These are phyloP conservation scores for Sceloporus tristichus DNA, from an alignment of 2,113 vertebrate genomes.

Conservation along the genomic window DNA sequence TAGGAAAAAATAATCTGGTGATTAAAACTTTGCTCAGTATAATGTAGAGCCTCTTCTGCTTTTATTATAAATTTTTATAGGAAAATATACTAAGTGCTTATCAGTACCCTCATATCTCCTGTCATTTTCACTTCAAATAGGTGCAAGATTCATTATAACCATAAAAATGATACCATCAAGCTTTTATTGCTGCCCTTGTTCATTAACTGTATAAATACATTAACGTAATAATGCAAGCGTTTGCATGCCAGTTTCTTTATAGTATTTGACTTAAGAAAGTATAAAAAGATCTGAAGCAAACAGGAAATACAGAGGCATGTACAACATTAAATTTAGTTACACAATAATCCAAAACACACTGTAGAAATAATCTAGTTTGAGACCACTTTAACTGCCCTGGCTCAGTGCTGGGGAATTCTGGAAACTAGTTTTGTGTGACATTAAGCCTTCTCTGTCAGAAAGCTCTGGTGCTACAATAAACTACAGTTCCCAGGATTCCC, in stretches of 20 bases:
- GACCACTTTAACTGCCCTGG: no score
- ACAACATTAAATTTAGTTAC: neutral
- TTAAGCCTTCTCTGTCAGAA: no score
- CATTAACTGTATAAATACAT: neutral
- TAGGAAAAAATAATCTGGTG: neutral
- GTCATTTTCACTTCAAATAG: neutral
- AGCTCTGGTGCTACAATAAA: no score
- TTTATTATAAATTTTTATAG: neutral
- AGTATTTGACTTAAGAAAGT: neutral
- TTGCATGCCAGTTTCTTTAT: neutral
- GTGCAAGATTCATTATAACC: neutral
- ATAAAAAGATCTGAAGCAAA: fast-evolving
- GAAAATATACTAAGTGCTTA: neutral
- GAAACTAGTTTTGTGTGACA: no score
- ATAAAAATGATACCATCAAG: neutral
- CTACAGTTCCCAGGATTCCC: no score
- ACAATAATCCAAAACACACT: no score
- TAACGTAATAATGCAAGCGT: neutral
- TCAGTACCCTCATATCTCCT: neutral
- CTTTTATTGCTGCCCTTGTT: neutral
- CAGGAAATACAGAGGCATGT: conserved; percentile 10
- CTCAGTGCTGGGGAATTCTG: no score
- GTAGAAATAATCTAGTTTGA: no score
- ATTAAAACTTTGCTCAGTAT: neutral
- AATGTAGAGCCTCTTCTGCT: neutral